A percentile compares a stretch with the other conserved stretches of the same genome.
These are phyloP conservation scores for Eupithecia vulgata DNA, from an alignment of 2,888 invertebrate genomes.

Conservation along the genomic window DNA sequence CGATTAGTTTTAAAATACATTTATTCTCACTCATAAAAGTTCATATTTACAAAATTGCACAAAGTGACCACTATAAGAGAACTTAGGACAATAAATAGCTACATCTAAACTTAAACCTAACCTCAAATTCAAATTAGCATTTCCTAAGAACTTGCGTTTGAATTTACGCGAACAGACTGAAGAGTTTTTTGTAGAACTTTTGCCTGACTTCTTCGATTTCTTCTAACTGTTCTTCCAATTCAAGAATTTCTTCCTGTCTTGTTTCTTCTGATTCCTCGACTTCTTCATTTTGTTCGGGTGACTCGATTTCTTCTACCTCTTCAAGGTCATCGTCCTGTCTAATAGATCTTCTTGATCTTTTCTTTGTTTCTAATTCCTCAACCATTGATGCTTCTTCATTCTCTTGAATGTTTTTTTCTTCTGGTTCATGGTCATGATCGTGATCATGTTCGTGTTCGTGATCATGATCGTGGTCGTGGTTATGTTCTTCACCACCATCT, in stretches of 20 bases:
- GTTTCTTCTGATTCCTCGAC: constrained; percentile 30
- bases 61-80: constrained; percentile 70
- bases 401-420: constrained; percentile 16
- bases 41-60: constrained; percentile 82
- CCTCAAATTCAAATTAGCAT: constrained; percentile 58
- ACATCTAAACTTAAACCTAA: constrained; percentile 38
- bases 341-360: constrained; percentile 26
- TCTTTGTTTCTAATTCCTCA: constrained; percentile 15
- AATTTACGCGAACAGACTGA: constrained; percentile 59
- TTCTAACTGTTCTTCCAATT: constrained; percentile 38
- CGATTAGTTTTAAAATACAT: constrained; percentile 31
- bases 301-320: constrained; percentile 21
- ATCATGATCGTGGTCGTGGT: not conserved
- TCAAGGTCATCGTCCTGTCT: constrained; percentile 24
- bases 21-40: constrained; percentile 46
- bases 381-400: constrained; percentile 14
- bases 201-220: constrained; percentile 43
- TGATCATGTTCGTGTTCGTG: constrained; percentile 27
- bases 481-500: not conserved
- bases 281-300: constrained; percentile 17
- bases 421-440: not conserved
- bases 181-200: constrained; percentile 59
- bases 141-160: constrained; percentile 59
- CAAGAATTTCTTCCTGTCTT: constrained; percentile 36
- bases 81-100: constrained; percentile 51